Percentiles rank a stretch among this genome's conserved stretches.
These are phyloP conservation scores for Caracal caracal DNA, from an alignment of 2,113 vertebrate genomes.

Conservation along the genomic window DNA sequence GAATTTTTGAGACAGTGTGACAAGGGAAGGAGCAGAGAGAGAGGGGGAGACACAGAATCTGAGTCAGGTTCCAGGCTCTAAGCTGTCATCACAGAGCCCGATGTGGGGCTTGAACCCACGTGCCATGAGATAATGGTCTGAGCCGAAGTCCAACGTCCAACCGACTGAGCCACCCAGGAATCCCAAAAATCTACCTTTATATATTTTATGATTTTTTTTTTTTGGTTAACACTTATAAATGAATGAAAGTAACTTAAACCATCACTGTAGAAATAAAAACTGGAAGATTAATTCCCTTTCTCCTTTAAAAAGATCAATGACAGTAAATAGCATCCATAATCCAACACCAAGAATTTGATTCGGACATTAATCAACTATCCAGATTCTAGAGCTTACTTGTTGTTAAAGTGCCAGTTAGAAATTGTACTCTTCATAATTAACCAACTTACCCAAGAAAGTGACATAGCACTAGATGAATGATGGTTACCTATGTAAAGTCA, in stretches of 20 bases:
- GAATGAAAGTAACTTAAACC: not conserved
- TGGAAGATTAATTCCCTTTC: not conserved
- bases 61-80: no score
- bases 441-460: not conserved
- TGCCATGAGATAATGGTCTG: no score
- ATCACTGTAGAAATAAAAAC: not conserved
- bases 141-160: no score
- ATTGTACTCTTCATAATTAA: not conserved
- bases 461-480: accelerated
- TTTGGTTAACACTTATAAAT: not conserved
- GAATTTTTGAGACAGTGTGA: no score
- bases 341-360: not conserved
- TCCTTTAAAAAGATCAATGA: not conserved
- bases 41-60: no score
- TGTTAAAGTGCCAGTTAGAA: not conserved
- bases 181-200: not conserved
- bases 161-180: no score
- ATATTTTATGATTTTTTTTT: not conserved
- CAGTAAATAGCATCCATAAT: not conserved
- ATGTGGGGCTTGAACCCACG: no score
- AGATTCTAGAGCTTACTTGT: not conserved
- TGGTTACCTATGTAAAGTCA: not conserved
- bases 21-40: no score
- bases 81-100: no score
- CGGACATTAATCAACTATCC: not conserved